phyloP scores from a whole-genome alignment of 2,113 vertebrate species.

The Eira barbara region DNA sequence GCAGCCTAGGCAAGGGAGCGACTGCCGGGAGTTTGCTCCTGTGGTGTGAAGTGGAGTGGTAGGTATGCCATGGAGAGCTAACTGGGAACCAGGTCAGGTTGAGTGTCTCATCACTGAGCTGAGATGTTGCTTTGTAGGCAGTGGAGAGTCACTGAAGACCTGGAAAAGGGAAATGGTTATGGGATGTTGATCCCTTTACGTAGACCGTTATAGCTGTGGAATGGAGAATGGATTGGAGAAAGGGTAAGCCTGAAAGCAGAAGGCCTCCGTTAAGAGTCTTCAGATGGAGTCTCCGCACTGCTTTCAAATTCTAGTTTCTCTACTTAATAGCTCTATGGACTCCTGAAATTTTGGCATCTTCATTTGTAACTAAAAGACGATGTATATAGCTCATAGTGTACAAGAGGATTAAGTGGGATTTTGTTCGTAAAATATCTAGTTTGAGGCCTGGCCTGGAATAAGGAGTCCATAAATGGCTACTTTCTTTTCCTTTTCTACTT shows the following conservation, averaged over 20 bases:
- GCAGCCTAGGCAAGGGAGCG: background rate
- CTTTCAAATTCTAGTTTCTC: background rate
- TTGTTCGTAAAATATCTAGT: slow-evolving; percentile 21
- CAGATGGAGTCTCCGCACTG: background rate
- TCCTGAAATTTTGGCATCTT: background rate
- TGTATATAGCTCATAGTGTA: background rate
- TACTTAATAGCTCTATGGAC: background rate
- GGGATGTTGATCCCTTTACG: background rate
- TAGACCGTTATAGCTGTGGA: background rate
- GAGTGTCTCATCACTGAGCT: background rate
- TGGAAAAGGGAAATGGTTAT: background rate
- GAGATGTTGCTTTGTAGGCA: background rate
- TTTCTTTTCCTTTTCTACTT: background rate
- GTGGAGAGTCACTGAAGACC: background rate
- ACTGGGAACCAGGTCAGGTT: background rate
- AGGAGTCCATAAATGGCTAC: background rate
- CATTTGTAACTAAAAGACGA: slow-evolving; percentile 1
- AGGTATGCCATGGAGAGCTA: background rate
- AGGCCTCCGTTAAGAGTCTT: background rate
- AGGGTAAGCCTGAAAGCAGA: background rate
- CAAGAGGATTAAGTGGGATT: slow-evolving; percentile 41
- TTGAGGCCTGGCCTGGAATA: background rate
- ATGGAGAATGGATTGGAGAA: background rate
- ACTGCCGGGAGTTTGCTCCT: background rate
- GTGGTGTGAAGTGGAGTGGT: background rate